These are phyloP conservation scores for Poecile atricapillus DNA, from an alignment of 2,113 vertebrate species.

Conservation along the genomic window DNA sequence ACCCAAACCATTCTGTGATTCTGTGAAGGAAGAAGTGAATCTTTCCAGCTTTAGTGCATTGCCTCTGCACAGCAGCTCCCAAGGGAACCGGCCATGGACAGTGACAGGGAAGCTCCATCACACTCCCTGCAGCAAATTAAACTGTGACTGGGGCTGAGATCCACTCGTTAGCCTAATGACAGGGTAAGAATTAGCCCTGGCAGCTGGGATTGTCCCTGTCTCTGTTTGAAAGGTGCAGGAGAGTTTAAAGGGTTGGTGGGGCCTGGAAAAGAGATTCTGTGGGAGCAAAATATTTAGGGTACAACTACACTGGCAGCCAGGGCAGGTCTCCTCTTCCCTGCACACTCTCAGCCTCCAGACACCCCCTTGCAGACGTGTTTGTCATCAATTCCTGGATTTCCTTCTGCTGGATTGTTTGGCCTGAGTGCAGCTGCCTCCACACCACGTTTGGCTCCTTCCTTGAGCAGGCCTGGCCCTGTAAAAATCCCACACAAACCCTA, in stretches of 20 bases:
- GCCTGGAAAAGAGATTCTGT: neutral
- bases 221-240: neutral
- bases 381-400: neutral
- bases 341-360: neutral
- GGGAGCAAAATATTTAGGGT: neutral
- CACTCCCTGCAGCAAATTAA: neutral
- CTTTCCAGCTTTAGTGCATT: neutral
- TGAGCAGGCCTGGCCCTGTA: rapidly evolving
- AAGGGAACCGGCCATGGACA: rapidly evolving
- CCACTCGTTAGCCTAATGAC: neutral
- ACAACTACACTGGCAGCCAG: neutral
- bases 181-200: neutral
- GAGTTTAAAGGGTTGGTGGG: neutral
- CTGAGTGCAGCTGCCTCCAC: neutral
- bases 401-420: neutral
- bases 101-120: neutral
- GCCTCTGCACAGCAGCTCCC: neutral
- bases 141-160: neutral
- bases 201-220: neutral
- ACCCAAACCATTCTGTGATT: neutral
- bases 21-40: neutral
- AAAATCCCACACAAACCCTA: neutral
- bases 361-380: rapidly evolving
- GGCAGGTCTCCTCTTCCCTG: neutral
- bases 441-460: neutral